Percentiles rank a stretch among this genome's conserved stretches.
phyloP scores from a whole-genome alignment of 2,888 invertebrate genomes.

The Rhingia rostrata region DNA sequence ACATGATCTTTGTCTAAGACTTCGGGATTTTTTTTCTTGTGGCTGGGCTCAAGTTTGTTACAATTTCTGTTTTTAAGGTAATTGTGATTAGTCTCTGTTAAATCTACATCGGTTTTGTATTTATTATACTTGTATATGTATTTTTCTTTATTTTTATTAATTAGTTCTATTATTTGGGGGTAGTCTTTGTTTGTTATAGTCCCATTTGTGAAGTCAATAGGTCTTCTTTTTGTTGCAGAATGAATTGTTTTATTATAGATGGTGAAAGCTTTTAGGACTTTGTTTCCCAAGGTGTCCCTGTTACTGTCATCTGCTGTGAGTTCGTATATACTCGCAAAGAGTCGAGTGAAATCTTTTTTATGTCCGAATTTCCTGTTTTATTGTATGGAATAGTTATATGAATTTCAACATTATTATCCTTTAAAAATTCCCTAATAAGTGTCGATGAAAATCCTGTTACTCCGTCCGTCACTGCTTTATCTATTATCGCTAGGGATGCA shows the following conservation, averaged over 20 bases:
- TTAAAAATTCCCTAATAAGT: constrained; percentile 2
- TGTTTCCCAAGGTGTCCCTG: constrained; percentile 13
- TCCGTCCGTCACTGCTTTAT: constrained; percentile 6
- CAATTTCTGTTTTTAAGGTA: no score
- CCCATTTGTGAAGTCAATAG: constrained; percentile 10
- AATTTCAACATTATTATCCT: constrained; percentile 29
- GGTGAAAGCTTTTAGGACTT: constrained; percentile 18
- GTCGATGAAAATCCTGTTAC: constrained; percentile 6
- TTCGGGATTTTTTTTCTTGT: no score
- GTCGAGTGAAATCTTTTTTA: constrained; percentile 5
- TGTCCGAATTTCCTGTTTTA: constrained; percentile 16
- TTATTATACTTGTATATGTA: no score
- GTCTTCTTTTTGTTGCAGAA: constrained; percentile 13
- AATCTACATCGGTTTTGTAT: no score
- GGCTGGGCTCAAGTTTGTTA: no score
- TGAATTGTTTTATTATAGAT: constrained; percentile 25
- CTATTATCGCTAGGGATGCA: constrained; percentile 26
- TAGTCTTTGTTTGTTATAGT: constrained; percentile 12
- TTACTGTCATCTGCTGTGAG: constrained; percentile 28
- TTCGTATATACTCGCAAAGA: constrained; percentile 36
- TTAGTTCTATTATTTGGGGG: neutral
- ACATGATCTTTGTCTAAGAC: no score
- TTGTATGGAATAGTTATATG: constrained; percentile 39
- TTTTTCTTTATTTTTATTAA: no score
- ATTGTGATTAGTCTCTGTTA: no score